Evolutionary conservation across 2,888 invertebrate species (phyloP).

Genomic region (Drosophila falleni): DNA sequence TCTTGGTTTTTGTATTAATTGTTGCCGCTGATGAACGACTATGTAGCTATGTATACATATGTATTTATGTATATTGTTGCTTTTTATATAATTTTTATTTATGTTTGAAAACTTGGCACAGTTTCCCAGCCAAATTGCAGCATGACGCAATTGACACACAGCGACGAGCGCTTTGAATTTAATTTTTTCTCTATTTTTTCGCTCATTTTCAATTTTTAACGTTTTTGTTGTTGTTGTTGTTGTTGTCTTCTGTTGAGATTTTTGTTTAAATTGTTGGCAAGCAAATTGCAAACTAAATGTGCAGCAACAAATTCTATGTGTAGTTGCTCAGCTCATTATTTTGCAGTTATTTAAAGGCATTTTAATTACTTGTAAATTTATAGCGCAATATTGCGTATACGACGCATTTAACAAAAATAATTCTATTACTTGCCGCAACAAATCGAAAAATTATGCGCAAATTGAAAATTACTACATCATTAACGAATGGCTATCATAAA

Average conservation of each 20-base stretch:
- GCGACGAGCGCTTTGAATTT: slow-evolving; percentile 54
- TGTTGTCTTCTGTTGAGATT: slow-evolving; percentile 9
- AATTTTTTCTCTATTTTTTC: slow-evolving; percentile 8
- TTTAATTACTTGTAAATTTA: slow-evolving; percentile 77
- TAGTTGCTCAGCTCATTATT: slow-evolving; percentile 39
- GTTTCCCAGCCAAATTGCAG: slow-evolving; percentile 72
- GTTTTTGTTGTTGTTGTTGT: not conserved
- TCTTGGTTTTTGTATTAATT: slow-evolving; percentile 56
- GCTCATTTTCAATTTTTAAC: slow-evolving; percentile 17
- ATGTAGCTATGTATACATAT: not conserved
- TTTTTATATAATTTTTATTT: slow-evolving; percentile 80
- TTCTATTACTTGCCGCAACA: slow-evolving; percentile 50
- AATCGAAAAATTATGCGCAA: slow-evolving; percentile 55
- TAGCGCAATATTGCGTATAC: slow-evolving; percentile 70
- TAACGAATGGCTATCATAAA: slow-evolving; percentile 57
- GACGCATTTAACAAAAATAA: slow-evolving; percentile 31
- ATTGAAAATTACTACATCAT: slow-evolving; percentile 55
- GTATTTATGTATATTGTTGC: slow-evolving; percentile 21
- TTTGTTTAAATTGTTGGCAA: slow-evolving; percentile 64
- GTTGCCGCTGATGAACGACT: slow-evolving; percentile 41
- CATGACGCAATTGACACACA: slow-evolving; percentile 78
- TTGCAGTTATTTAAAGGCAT: slow-evolving; percentile 62
- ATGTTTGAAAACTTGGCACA: slow-evolving; percentile 82
- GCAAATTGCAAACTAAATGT: slow-evolving; percentile 45
- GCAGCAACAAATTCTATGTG: slow-evolving; percentile 53